Evolutionary conservation across 2,888 invertebrate genomes (phyloP).

Genomic region (Zeuzera pyrina): DNA sequence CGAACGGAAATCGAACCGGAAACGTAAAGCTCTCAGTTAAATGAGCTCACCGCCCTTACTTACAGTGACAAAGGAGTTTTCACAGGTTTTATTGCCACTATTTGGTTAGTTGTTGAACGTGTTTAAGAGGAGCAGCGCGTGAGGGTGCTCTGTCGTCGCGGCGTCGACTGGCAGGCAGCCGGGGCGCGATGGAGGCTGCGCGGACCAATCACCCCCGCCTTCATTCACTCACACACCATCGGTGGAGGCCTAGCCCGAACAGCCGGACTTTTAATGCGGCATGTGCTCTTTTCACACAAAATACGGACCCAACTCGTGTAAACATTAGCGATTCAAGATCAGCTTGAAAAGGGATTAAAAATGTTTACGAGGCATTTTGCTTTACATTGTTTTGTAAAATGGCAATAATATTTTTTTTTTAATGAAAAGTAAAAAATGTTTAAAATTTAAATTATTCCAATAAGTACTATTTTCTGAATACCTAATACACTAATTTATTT

Average conservation of each 20-base stretch:
- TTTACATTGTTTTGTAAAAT: slow-evolving; percentile 4
- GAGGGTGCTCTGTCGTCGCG: slow-evolving; percentile 49
- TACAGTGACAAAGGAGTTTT: slow-evolving; percentile 43
- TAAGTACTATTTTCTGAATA: too few species aligned
- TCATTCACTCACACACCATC: slow-evolving; percentile 57
- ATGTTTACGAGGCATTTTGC: slow-evolving; percentile 5
- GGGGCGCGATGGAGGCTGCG: slow-evolving; percentile 63
- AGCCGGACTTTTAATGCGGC: slow-evolving; percentile 63
- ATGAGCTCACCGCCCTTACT: slow-evolving; percentile 28
- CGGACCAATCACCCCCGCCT: slow-evolving; percentile 33
- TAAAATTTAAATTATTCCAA: too few species aligned
- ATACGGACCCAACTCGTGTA: slow-evolving; percentile 32
- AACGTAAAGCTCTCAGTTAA: too few species aligned
- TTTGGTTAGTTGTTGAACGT: slow-evolving; percentile 37
- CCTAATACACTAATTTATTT: too few species aligned
- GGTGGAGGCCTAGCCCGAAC: slow-evolving; percentile 51
- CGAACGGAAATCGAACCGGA: too few species aligned
- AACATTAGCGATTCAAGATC: slow-evolving; percentile 37
- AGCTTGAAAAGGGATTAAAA: slow-evolving; percentile 29
- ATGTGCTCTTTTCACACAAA: slow-evolving; percentile 56
- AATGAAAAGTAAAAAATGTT: background rate
- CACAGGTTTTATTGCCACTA: slow-evolving; percentile 43
- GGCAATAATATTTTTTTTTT: background rate
- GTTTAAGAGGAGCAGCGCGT: slow-evolving; percentile 38
- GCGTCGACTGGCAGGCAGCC: slow-evolving; percentile 50